A percentile compares a stretch with the other conserved stretches of the same genome.
phyloP scores from a whole-genome alignment of 2,113 vertebrate species.

The Malaclemys terrapin region DNA sequence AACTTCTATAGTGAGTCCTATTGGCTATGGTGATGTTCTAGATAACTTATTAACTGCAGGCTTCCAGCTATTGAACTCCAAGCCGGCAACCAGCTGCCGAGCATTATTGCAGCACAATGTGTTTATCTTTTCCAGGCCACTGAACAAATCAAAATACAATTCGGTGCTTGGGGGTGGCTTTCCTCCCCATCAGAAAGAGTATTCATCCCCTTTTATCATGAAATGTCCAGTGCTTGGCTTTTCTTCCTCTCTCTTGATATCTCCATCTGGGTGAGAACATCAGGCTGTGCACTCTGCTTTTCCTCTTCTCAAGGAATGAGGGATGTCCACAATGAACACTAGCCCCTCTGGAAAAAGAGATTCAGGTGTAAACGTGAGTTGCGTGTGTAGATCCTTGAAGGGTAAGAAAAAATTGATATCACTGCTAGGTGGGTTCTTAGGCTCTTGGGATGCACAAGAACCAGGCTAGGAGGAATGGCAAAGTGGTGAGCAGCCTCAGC shows the following conservation, averaged over 20 bases:
- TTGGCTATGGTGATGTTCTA: neutral
- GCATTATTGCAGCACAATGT: neutral
- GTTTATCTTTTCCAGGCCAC: conserved; percentile 50
- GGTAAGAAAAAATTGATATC: neutral
- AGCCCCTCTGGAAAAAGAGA: neutral
- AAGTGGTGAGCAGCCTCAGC: neutral
- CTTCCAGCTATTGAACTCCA: conserved; percentile 46
- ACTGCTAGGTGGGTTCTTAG: neutral
- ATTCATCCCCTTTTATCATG: neutral
- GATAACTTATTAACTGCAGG: neutral
- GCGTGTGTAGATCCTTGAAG: neutral
- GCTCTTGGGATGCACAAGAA: neutral
- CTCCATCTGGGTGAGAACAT: neutral
- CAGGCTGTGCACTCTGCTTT: neutral
- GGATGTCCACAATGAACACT: neutral
- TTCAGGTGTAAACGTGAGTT: neutral
- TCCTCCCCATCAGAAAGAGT: neutral
- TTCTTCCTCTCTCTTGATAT: neutral
- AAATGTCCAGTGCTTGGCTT: neutral
- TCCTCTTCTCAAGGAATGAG: neutral
- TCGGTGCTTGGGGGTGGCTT: neutral
- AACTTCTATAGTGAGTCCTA: neutral
- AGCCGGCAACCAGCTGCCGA: conserved; percentile 7
- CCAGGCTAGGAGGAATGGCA: neutral
- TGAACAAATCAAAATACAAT: neutral